Base-by-base conservation (phyloP, 2,888 invertebrate genomes). In the Heliconius cydno region DNA sequence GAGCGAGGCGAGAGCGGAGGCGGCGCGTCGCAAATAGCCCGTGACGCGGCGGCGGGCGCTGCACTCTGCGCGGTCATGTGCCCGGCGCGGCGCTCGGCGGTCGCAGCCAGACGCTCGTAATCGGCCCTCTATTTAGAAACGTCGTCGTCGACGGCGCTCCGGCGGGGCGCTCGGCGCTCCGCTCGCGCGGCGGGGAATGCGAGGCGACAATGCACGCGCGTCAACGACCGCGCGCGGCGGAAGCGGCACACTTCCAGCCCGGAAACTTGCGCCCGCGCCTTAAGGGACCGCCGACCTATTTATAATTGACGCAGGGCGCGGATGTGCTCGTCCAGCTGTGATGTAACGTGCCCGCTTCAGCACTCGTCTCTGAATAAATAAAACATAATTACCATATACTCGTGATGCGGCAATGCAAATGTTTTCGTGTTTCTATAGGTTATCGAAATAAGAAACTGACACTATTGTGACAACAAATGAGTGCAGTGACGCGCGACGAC, bases 231-330 rank as follows among this genome's bases (percentile, higher is more conserved):
- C 92, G 88, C 89, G 89, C 91, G 90, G 89, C 94, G 94, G 94
- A 94, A 95, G 92, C 94, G 93, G 90, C 93, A 92, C 92, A 94
- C 94, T 94, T 94, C 94, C 94, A 94, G 93, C 93, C 94, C 94
- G 94, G 94, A 95, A 95, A 93, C 91, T 90, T 90, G 90, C 91
- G 90, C 93, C 90, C 90, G 94, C 91, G 94, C 91, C 94, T 94
- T 93, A 93, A 94, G 94, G 94, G 94, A 94, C 91, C 89, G 91
- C 79, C 87, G 84, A 78, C 87, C 91, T 94, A 94, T 94, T 94
- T 92, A 93, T 94, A 94, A 89, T 87, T 88, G 84, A 83, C 87
- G 87, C 89, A 90, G 89, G 89, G 89, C 88, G 87, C 87, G 86
- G 79, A 81, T 78, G 79, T 72, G 80, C 80, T 77, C 81, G 78